phyloP scores from a whole-genome alignment of 2,888 invertebrate genomes.

The Gortyna flavago region DNA sequence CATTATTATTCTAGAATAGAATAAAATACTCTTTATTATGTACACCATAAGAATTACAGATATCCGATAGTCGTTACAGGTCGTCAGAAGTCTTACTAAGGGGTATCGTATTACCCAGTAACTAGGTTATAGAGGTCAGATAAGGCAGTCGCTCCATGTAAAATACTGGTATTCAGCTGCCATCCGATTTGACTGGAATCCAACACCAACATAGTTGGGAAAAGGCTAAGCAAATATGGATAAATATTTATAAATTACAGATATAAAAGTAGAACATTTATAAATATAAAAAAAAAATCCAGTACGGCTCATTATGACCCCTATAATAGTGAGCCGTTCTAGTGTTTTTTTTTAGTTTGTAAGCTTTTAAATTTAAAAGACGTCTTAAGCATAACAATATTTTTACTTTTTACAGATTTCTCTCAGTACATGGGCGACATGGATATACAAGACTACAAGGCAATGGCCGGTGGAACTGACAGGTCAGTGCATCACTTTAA shows the following conservation, averaged over 20 bases:
- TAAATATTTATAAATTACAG: too few relatives aligned
- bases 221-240: too few relatives aligned
- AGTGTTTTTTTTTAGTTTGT: neutral
- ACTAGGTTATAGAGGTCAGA: neutral
- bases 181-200: neutral
- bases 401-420: slow-evolving; percentile 80
- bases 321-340: too few relatives aligned
- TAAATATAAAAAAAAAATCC: too few relatives aligned
- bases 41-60: neutral
- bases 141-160: too few relatives aligned
- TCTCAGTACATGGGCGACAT: slow-evolving; percentile 87
- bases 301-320: too few relatives aligned
- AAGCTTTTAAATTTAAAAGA: neutral
- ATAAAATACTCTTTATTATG: neutral
- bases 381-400: neutral
- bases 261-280: too few relatives aligned
- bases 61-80: neutral
- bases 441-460: slow-evolving; percentile 86
- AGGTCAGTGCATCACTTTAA: slow-evolving; percentile 74
- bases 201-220: neutral
- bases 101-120: neutral
- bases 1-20: neutral
- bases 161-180: neutral
- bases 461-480: slow-evolving; percentile 82
- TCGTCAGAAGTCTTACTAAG: neutral